Conservation (phyloP, 2,113 vertebrate species). For the Ciconia boyciana region DNA sequence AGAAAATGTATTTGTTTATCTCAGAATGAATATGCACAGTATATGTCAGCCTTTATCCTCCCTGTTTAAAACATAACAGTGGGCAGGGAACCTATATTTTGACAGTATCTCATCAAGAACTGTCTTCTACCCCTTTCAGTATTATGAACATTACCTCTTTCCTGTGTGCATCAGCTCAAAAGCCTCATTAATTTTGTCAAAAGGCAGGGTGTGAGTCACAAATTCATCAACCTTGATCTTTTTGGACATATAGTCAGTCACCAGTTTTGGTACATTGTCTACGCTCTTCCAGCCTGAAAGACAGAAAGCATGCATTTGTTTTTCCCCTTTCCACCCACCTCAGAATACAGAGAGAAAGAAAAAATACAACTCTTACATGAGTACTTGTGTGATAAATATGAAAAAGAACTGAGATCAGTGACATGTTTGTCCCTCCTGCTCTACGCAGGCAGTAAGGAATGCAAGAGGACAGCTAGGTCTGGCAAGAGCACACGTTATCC, state of each 20-base stretch:
- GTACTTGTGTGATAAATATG: background rate
- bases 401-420: background rate
- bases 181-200: conserved; percentile 77
- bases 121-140: background rate
- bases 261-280: conserved; percentile 77
- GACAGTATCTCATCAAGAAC: background rate
- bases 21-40: background rate
- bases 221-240: conserved; percentile 85
- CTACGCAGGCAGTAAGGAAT: background rate
- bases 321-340: background rate
- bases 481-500: background rate
- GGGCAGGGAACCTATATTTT: background rate
- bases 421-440: background rate
- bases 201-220: conserved; percentile 76
- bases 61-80: background rate
- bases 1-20: background rate
- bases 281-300: conserved; percentile 81
- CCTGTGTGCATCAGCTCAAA: conserved; percentile 80
- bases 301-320: background rate
- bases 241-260: conserved; percentile 80
- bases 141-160: conserved; percentile 67
- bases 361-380: background rate
- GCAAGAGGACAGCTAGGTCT: background rate
- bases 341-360: background rate
- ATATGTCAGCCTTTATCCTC: background rate